Evolutionary conservation across 2,888 invertebrate species (phyloP), one percentile per base, ranked within the genome.

Genomic region (Pandemis corylana): DNA sequence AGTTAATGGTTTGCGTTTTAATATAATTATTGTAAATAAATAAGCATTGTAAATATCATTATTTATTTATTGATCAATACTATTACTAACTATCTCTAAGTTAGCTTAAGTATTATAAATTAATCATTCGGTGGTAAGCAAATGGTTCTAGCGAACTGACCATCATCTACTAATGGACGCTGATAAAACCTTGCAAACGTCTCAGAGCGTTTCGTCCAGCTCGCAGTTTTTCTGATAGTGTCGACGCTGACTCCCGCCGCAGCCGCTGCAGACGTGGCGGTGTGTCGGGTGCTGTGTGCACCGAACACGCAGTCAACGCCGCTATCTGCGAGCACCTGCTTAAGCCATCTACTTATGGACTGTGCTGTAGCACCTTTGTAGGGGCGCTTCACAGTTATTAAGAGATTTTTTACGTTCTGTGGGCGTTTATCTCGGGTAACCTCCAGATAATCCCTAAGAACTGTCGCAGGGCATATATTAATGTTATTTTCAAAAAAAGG

Each of bases 231-330:
- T 10, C 76, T 51, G 9, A 77, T 76, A 7, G 69, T 5, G n/a
- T 77, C 73, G 0, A 77, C 9, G 49, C 20, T 68, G 28, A 76
- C 64, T 15, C 73, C 76, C 36, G 59, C 61, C 1, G 56, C 42
- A 12, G 20, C 42, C 7, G 74, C 76, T 7, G 65, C 69, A 2
- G 71, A 71, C 13, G 76, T 75, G 46, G 76, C 51, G 0, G 76
- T 69, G 70, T 77, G 77, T 7, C 77, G 68, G 7, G 76, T 71
- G 63, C 76, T 76, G 68, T 75, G 74, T n/a, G 74, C 74, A n/a
- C 68, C 44, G 12, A 73, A 77, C 59, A 12, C 49, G 13, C 42
- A 9, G 67, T 76, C 74, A 7, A 65, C 65, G 20, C 65, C 49
- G 13, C 49, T 28, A 28, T 49, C 65, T 13, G 20, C 28, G 6